Evolutionary conservation across 2,888 invertebrate species (phyloP).

Genomic region (Meteorus colon): DNA sequence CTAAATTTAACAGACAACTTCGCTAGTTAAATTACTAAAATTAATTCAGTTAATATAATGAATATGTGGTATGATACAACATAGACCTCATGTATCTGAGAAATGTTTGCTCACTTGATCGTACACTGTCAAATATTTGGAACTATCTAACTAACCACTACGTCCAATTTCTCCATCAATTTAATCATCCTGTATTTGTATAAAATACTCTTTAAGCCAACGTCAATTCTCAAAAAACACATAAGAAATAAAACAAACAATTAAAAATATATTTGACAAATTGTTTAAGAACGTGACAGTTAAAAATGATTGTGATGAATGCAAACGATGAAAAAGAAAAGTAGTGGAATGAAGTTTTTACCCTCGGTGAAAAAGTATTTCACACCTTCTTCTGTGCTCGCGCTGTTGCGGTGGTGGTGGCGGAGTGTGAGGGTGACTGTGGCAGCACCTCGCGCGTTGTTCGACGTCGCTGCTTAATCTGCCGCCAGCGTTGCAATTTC

Average conservation of each 20-base stretch:
- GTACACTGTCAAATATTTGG: too few species aligned
- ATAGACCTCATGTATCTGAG: too few species aligned
- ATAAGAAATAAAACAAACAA: neutral
- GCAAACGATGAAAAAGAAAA: slow-evolving; percentile 1
- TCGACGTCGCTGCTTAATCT: slow-evolving; percentile 67
- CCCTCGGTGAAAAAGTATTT: slow-evolving; percentile 37
- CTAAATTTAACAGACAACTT: too few species aligned
- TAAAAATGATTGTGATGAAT: slow-evolving; percentile 6
- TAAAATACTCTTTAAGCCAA: neutral
- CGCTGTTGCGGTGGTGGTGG: neutral
- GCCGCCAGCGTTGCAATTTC: slow-evolving; percentile 71
- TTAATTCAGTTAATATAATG: too few species aligned
- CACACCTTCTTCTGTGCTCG: slow-evolving; percentile 13
- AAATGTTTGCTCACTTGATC: too few species aligned
- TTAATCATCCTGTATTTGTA: neutral
- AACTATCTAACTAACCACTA: too few species aligned
- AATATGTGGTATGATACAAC: too few species aligned
- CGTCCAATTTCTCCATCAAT: too few species aligned
- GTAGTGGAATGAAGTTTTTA: slow-evolving; percentile 5
- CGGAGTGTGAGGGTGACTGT: neutral
- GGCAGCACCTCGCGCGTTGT: slow-evolving; percentile 35
- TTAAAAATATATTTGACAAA: neutral
- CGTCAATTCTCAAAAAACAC: neutral
- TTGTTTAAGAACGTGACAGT: neutral
- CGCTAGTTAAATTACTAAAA: too few species aligned